Percentiles rank a stretch among this genome's conserved stretches.
Evolutionary conservation across 2,797 vertebrate species (phyloP).

Genomic region (Sciurus vulgaris): DNA sequence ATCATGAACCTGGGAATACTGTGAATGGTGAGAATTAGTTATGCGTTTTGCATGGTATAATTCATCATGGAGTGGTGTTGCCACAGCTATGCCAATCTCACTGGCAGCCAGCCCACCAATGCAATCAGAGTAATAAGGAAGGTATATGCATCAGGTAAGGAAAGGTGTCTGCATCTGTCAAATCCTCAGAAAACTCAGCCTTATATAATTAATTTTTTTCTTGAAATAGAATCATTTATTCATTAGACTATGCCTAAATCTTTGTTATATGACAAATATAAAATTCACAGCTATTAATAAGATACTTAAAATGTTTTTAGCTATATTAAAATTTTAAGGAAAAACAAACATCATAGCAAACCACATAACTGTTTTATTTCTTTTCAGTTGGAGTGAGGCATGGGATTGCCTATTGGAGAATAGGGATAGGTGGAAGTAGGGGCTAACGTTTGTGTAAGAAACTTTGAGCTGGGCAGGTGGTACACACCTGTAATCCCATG

Average conservation of each 20-base stretch:
- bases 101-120: slow-evolving; percentile 66
- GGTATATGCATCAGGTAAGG: background rate
- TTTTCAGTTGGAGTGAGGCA: background rate
- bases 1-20: slow-evolving; percentile 68
- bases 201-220: slow-evolving; percentile 78
- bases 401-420: background rate
- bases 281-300: slow-evolving; percentile 54
- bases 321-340: slow-evolving; percentile 35
- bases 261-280: slow-evolving; percentile 21
- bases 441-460: background rate
- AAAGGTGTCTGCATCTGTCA: slow-evolving; percentile 55
- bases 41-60: slow-evolving; percentile 76
- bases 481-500: too few species aligned
- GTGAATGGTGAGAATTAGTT: slow-evolving; percentile 80
- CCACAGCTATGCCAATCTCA: background rate
- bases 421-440: background rate
- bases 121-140: slow-evolving; percentile 58
- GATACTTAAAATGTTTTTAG: background rate
- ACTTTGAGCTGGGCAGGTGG: too few species aligned
- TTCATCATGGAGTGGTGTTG: slow-evolving; percentile 52
- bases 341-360: slow-evolving; percentile 56
- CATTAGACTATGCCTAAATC: slow-evolving; percentile 73
- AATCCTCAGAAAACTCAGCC: slow-evolving; percentile 77
- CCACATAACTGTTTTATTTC: background rate
- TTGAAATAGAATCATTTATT: slow-evolving; percentile 75